Conservation (phyloP, 1,140 invertebrate genomes). For the Augochlora pura region DNA sequence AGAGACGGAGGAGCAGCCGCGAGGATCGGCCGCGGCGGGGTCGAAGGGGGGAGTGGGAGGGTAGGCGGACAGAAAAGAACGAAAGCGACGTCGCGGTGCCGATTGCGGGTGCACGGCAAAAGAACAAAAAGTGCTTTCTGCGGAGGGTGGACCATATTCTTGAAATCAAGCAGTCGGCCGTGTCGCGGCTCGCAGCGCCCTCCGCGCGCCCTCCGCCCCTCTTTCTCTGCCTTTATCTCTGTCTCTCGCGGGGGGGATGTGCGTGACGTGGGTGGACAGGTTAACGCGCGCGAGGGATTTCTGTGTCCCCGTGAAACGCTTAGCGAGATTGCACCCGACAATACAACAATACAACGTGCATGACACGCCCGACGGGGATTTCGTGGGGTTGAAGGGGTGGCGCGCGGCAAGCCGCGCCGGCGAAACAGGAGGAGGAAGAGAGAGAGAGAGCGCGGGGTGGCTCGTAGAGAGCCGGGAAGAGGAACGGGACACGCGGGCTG, state of each 20-base stretch:
- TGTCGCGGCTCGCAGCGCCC: slow-evolving; percentile 32
- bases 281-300: slow-evolving; percentile 70
- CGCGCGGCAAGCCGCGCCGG: background rate
- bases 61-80: slow-evolving; percentile 15
- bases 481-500: slow-evolving; percentile 42
- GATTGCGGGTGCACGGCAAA: slow-evolving; percentile 37
- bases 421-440: slow-evolving; percentile 40
- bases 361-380: slow-evolving; percentile 78
- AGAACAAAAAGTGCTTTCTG: slow-evolving; percentile 54
- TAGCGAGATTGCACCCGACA: slow-evolving; percentile 80
- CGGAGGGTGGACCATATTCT: slow-evolving; percentile 52
- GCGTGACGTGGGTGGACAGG: slow-evolving; percentile 76
- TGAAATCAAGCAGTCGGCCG: slow-evolving; percentile 55
- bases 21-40: too few relatives aligned
- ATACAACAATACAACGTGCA: slow-evolving; percentile 79
- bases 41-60: too few relatives aligned
- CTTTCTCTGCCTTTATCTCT: background rate
- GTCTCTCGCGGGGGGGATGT: slow-evolving; percentile 41
- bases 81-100: slow-evolving; percentile 43
- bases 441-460: too few relatives aligned
- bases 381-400: slow-evolving; percentile 48
- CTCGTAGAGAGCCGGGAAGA: slow-evolving; percentile 32
- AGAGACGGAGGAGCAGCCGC: background rate
- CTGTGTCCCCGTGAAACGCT: slow-evolving; percentile 77
- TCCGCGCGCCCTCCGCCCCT: background rate